Percentiles rank a stretch among this genome's conserved stretches.
These are phyloP conservation scores for Drosophila insularis DNA, from an alignment of 1,140 invertebrate genomes.

Conservation along the genomic window DNA sequence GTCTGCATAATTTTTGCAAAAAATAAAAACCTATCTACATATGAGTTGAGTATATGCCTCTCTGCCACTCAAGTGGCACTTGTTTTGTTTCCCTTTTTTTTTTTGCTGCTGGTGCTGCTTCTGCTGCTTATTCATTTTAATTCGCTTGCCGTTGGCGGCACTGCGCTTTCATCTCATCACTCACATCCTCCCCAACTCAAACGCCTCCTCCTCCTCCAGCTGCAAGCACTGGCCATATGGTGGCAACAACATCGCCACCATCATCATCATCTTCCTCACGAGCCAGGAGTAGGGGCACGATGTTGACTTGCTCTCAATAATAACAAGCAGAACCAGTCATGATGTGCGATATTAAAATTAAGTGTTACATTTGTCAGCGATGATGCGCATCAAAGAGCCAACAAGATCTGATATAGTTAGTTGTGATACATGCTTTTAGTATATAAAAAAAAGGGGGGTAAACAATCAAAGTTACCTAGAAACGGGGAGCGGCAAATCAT, in stretches of 20 bases:
- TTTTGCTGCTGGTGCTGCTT: slow-evolving; percentile 33
- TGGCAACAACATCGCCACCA: slow-evolving; percentile 46
- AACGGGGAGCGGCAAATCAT: background rate
- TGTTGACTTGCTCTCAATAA: slow-evolving; percentile 61
- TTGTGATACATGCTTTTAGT: background rate
- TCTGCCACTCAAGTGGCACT: slow-evolving; percentile 65
- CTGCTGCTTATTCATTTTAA: slow-evolving; percentile 68
- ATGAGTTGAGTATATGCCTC: slow-evolving; percentile 50
- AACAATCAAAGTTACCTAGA: slow-evolving; percentile 1
- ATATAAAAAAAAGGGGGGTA: background rate
- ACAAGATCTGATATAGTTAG: slow-evolving; percentile 53
- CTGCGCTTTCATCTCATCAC: slow-evolving; percentile 54
- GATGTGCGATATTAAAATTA: slow-evolving; percentile 66
- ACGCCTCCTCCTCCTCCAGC: background rate
- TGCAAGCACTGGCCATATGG: slow-evolving; percentile 56
- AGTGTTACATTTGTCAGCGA: slow-evolving; percentile 58
- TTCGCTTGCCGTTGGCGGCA: slow-evolving; percentile 52
- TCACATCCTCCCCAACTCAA: background rate
- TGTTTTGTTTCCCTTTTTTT: slow-evolving; percentile 69
- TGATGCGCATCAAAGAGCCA: slow-evolving; percentile 60
- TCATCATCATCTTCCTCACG: slow-evolving; percentile 12
- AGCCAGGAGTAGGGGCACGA: slow-evolving; percentile 2
- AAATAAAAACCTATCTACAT: slow-evolving; percentile 56
- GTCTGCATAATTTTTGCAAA: slow-evolving; percentile 68
- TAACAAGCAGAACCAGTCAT: slow-evolving; percentile 45